Percentiles rank a stretch among this genome's conserved stretches.
These are phyloP conservation scores for Chymomyza fuscimana DNA, from an alignment of 2,888 invertebrate genomes.

Conservation along the genomic window DNA sequence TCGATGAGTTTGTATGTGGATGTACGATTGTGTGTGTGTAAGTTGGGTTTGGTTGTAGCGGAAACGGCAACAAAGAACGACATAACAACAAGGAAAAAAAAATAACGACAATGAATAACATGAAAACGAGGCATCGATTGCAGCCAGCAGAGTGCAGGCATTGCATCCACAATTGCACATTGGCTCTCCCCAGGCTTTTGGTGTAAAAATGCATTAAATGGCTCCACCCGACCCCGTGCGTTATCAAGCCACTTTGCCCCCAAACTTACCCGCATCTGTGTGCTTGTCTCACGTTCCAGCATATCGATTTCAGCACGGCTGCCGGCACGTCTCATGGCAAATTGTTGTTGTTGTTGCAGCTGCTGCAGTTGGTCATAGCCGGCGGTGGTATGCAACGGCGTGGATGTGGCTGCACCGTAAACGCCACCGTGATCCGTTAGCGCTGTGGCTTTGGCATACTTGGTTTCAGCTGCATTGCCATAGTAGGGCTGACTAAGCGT, in stretches of 20 bases:
- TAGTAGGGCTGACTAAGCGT: constrained; percentile 76
- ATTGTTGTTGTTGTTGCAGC: constrained; percentile 49
- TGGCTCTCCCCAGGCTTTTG: constrained; percentile 1
- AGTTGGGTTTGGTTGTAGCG: constrained; percentile 1
- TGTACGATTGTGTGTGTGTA: constrained; percentile 8
- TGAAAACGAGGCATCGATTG: constrained; percentile 1
- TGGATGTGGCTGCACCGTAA: constrained; percentile 59
- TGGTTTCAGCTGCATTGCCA: constrained; percentile 72
- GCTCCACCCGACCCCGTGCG: not conserved
- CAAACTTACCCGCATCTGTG: constrained; percentile 78
- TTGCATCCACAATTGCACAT: not conserved
- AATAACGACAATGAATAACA: constrained; percentile 24
- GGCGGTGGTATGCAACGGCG: constrained; percentile 50
- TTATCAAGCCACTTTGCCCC: not conserved
- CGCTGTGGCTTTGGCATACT: constrained; percentile 77
- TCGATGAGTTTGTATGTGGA: too few relatives aligned
- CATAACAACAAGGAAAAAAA: constrained; percentile 20
- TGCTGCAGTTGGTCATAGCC: constrained; percentile 38
- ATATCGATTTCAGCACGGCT: constrained; percentile 79
- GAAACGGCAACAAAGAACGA: constrained; percentile 20
- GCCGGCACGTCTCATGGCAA: constrained; percentile 75
- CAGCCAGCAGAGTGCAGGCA: constrained; percentile 1
- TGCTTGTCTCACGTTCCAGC: constrained; percentile 78
- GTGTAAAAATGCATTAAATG: constrained; percentile 10
- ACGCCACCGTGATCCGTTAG: constrained; percentile 69